A percentile compares a stretch with the other conserved stretches of the same genome.
Conservation (phyloP, 2,113 vertebrate species). For the Alligator mississippiensis region DNA sequence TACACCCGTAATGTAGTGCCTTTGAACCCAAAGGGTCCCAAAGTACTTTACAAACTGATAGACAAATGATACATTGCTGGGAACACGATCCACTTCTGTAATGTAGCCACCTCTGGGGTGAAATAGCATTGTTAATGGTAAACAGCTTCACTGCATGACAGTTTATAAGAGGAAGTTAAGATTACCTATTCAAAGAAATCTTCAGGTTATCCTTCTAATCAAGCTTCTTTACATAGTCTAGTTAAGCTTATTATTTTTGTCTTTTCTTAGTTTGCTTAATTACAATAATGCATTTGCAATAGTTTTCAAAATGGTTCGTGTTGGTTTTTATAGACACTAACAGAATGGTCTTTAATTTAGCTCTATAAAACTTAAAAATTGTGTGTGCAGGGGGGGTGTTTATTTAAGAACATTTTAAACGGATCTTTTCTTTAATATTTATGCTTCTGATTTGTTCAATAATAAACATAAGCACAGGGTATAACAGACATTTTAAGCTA, state of each 20-base stretch:
- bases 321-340: not conserved
- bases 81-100: slow-evolving; percentile 7
- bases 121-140: not conserved
- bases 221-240: not conserved
- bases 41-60: slow-evolving; percentile 16
- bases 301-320: not conserved
- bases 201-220: not conserved
- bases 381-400: not conserved
- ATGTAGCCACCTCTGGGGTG: not conserved
- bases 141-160: not conserved
- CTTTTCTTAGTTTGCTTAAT: not conserved
- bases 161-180: slow-evolving; percentile 33
- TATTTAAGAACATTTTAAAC: slow-evolving; percentile 17
- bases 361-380: not conserved
- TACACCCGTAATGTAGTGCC: slow-evolving; percentile 19
- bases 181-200: slow-evolving; percentile 4
- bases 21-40: slow-evolving; percentile 23
- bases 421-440: slow-evolving; percentile 37
- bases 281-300: not conserved
- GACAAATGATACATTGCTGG: not conserved
- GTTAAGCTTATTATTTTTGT: not conserved
- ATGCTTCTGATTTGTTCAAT: not conserved
- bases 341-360: not conserved
- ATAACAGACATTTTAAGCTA: not conserved
- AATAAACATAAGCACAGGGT: not conserved